Evolutionary conservation across 2,888 invertebrate genomes (phyloP).

Genomic region (Eremobia ochroleuca): DNA sequence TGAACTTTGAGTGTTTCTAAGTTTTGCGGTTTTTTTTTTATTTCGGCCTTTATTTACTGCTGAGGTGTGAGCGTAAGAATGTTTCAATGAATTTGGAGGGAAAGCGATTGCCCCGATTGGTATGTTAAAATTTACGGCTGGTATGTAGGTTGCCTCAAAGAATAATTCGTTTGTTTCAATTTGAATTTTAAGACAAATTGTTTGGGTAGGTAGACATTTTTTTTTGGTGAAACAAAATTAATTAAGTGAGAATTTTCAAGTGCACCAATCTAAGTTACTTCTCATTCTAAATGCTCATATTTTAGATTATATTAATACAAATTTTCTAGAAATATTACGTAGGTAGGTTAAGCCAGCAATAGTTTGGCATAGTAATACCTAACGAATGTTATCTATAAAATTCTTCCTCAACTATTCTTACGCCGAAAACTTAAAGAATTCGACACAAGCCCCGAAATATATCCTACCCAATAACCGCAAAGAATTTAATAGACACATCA

Average conservation of each 20-base stretch:
- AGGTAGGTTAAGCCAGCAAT: conserved; percentile 22
- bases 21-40: conserved; percentile 81
- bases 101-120: conserved; percentile 39
- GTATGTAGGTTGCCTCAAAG: conserved; percentile 38
- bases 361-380: conserved; percentile 62
- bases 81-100: conserved; percentile 60
- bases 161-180: conserved; percentile 42
- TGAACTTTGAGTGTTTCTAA: conserved; percentile 84
- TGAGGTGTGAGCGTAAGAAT: conserved; percentile 66
- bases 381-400: conserved; percentile 69
- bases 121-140: conserved; percentile 28
- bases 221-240: not conserved
- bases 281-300: not conserved
- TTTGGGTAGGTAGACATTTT: conserved; percentile 2
- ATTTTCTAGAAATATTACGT: conserved; percentile 26
- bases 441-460: conserved; percentile 68
- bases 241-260: not conserved
- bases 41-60: conserved; percentile 70
- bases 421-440: conserved; percentile 71
- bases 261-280: not conserved
- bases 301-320: no score
- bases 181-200: conserved; percentile 45
- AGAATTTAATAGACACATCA: conserved; percentile 84
- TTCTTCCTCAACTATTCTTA: conserved; percentile 72
- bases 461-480: conserved; percentile 74